phyloP scores from a whole-genome alignment of 2,888 invertebrate genomes.

The Axea sp. region DNA sequence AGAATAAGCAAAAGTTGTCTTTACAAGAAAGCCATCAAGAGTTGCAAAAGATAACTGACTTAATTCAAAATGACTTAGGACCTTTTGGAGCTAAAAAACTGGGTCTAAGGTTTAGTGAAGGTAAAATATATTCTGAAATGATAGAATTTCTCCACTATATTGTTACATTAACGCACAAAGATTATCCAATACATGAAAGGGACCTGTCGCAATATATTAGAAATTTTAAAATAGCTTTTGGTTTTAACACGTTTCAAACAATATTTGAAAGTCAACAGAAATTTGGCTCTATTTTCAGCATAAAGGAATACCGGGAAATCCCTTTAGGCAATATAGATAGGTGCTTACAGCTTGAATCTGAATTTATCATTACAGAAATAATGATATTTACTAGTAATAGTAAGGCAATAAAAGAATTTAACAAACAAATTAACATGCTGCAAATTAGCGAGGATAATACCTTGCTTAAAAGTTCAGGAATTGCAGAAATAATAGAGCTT shows the following conservation, averaged over 20 bases:
- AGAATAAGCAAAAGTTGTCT: constrained; percentile 25
- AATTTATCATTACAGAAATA: constrained; percentile 34
- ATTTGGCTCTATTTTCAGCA: constrained; percentile 30
- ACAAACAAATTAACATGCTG: constrained; percentile 27
- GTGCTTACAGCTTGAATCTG: constrained; percentile 25
- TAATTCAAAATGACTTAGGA: constrained; percentile 25
- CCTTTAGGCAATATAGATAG: constrained; percentile 26
- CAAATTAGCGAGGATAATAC: constrained; percentile 32
- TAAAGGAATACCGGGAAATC: constrained; percentile 35
- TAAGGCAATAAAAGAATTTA: constrained; percentile 31
- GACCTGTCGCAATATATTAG: constrained; percentile 29
- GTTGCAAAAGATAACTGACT: constrained; percentile 25
- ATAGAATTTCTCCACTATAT: constrained; percentile 33
- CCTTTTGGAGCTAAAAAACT: constrained; percentile 37
- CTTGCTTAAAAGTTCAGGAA: constrained; percentile 35
- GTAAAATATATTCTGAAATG: constrained; percentile 32
- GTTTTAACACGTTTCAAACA: constrained; percentile 26
- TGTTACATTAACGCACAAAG: constrained; percentile 35
- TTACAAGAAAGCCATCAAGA: constrained; percentile 28
- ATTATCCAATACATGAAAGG: constrained; percentile 31
- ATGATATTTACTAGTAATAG: constrained; percentile 31
- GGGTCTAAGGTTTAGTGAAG: constrained; percentile 31
- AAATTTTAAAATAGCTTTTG: constrained; percentile 33
- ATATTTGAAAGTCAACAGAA: constrained; percentile 18
- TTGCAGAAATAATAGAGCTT: constrained; percentile 30